phyloP scores from a whole-genome alignment of 2,888 invertebrate species.

The Hirtodrosophila cameraria region DNA sequence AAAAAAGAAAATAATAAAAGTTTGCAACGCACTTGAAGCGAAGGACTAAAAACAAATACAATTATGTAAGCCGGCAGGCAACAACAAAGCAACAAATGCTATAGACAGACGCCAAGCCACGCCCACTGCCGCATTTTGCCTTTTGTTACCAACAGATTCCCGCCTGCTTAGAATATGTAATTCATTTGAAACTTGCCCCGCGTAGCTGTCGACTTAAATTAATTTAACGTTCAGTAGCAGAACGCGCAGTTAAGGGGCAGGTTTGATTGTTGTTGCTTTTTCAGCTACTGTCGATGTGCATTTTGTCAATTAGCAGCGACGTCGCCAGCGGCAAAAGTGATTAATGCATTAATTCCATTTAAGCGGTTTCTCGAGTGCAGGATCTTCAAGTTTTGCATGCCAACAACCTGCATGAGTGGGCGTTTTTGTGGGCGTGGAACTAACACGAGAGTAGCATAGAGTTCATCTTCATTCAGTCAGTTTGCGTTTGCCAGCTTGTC shows the following conservation, averaged over 20 bases:
- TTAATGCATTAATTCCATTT: slow-evolving; percentile 66
- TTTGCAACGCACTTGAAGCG: slow-evolving; percentile 36
- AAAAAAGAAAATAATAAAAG: slow-evolving; percentile 39
- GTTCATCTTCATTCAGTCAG: neutral
- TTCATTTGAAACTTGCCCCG: slow-evolving; percentile 69
- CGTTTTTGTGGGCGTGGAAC: neutral
- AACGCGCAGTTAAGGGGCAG: slow-evolving; percentile 20
- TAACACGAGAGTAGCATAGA: neutral
- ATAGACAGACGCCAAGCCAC: neutral
- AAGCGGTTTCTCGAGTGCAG: slow-evolving; percentile 23
- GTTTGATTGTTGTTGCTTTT: neutral
- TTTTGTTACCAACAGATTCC: slow-evolving; percentile 1
- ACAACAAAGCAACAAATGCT: slow-evolving; percentile 33
- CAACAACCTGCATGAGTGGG: neutral
- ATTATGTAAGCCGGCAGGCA: slow-evolving; percentile 55
- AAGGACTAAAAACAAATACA: slow-evolving; percentile 68
- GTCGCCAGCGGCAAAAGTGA: slow-evolving; percentile 60
- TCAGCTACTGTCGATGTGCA: slow-evolving; percentile 30
- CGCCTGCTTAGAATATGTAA: slow-evolving; percentile 75
- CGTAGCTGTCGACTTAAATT: slow-evolving; percentile 64
- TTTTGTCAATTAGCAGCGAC: slow-evolving; percentile 62
- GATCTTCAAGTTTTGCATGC: slow-evolving; percentile 14
- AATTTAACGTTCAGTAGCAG: slow-evolving; percentile 59
- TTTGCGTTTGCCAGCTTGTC: slow-evolving; percentile 1
- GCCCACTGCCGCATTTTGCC: slow-evolving; percentile 7